Evolutionary conservation across 2,888 invertebrate genomes (phyloP).

Genomic region (Brachyptera risi): DNA sequence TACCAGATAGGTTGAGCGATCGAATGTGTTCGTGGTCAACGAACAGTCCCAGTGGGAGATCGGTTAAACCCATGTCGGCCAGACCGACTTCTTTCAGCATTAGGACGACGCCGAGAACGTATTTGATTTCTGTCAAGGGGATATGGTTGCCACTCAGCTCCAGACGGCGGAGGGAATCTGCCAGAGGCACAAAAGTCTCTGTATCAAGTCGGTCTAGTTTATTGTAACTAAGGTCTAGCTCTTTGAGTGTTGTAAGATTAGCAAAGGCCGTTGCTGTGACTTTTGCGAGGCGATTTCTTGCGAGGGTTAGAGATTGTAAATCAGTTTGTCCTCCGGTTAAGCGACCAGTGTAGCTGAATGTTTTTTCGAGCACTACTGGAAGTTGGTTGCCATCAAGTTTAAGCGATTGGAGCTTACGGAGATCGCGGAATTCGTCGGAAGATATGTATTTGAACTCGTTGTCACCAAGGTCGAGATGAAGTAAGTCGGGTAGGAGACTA

Average conservation of each 20-base stretch:
- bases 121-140: constrained; percentile 53
- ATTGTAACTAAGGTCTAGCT: constrained; percentile 72
- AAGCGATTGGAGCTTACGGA: constrained; percentile 60
- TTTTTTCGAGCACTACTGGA: constrained; percentile 68
- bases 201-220: constrained; percentile 65
- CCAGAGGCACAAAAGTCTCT: constrained; percentile 56
- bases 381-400: constrained; percentile 72
- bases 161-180: constrained; percentile 58
- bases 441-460: constrained; percentile 72
- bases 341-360: constrained; percentile 56
- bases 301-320: constrained; percentile 55
- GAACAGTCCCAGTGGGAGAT: constrained; percentile 56
- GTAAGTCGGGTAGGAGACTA: constrained; percentile 66
- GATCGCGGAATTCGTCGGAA: constrained; percentile 65
- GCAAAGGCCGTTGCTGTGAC: constrained; percentile 69
- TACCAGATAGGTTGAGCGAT: constrained; percentile 68
- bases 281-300: constrained; percentile 69
- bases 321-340: constrained; percentile 39
- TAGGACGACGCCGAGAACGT: constrained; percentile 51
- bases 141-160: constrained; percentile 68
- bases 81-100: constrained; percentile 56
- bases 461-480: constrained; percentile 70
- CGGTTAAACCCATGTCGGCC: constrained; percentile 55
- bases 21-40: constrained; percentile 57
- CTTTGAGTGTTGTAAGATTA: constrained; percentile 63